A percentile compares a stretch with the other conserved stretches of the same genome.
phyloP scores from a whole-genome alignment of 2,888 invertebrate genomes.

The Aphodius sticticus region DNA sequence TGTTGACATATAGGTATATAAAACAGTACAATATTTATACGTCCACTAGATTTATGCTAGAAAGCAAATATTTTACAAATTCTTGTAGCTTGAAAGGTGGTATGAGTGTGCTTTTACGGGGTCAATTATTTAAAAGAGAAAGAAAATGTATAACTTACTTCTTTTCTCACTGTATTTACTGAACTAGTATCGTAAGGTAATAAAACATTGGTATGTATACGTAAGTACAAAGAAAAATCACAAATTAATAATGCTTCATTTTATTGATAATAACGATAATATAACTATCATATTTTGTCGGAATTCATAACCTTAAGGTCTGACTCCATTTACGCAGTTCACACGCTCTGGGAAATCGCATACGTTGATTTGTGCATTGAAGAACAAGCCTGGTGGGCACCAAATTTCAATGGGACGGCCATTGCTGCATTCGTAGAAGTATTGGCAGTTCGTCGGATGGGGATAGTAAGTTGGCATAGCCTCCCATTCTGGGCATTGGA shows the following conservation, averaged over 20 bases:
- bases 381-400: not conserved
- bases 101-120: too few species aligned
- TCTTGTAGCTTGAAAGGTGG: too few species aligned
- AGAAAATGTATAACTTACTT: too few species aligned
- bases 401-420: not conserved
- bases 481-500: not conserved
- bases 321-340: not conserved
- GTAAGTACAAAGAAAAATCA: not conserved
- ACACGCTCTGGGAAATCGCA: not conserved
- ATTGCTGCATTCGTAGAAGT: not conserved
- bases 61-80: not conserved
- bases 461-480: not conserved
- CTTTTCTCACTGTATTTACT: too few species aligned
- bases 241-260: constrained; percentile 4
- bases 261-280: not conserved
- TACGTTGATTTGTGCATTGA: not conserved
- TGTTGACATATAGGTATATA: too few species aligned
- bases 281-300: not conserved
- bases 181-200: too few species aligned
- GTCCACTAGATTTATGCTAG: not conserved
- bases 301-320: not conserved
- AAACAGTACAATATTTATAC: too few species aligned
- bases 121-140: too few species aligned
- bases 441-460: not conserved
- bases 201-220: too few species aligned